Evolutionary conservation across 2,888 invertebrate genomes (phyloP).

Genomic region (Yponomeuta sedellus): DNA sequence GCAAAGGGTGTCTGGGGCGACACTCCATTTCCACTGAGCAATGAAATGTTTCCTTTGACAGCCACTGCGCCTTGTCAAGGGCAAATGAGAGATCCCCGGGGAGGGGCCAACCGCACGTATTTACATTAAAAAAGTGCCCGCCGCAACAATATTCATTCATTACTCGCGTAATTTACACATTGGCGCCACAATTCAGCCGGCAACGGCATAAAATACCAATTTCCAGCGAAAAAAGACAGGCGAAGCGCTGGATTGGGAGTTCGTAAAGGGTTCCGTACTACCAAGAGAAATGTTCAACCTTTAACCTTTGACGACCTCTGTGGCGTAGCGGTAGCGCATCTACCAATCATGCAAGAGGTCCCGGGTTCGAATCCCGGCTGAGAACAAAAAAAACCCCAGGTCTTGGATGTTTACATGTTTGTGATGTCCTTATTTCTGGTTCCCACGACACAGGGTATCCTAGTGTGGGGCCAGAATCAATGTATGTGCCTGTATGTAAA

Average conservation of each 20-base stretch:
- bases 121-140: constrained; percentile 12
- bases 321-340: no score
- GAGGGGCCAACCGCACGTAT: background rate
- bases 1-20: background rate
- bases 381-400: no score
- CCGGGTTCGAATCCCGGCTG: no score
- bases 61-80: background rate
- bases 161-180: constrained; percentile 57
- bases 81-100: background rate
- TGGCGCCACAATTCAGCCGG: constrained; percentile 60
- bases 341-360: no score
- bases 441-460: no score
- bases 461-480: no score
- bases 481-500: no score
- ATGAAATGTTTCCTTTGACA: background rate
- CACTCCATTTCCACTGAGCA: background rate
- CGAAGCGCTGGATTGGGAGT: background rate
- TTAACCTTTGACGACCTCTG: no score
- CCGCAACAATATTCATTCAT: constrained; percentile 40
- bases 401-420: no score
- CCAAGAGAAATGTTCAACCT: no score
- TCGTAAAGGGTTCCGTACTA: background rate
- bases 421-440: no score
- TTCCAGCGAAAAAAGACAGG: constrained; percentile 34
- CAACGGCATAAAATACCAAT: constrained; percentile 65